Evolutionary conservation across 2,888 invertebrate species (phyloP).

Genomic region (Anthoptus insignis): DNA sequence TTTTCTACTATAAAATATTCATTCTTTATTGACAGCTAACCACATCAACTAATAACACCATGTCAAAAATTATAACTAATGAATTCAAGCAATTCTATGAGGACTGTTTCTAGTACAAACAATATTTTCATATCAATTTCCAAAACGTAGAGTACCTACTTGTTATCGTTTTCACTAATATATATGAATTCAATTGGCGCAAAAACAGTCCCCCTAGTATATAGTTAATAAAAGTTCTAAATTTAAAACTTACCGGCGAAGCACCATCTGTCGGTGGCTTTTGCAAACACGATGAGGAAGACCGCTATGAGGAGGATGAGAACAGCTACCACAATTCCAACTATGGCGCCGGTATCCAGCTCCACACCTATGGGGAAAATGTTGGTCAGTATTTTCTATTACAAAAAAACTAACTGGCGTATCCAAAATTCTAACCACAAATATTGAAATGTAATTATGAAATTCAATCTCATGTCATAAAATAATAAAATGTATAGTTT

Average conservation of each 20-base stretch:
- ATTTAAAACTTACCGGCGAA: slow-evolving; percentile 91
- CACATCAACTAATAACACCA: slow-evolving; percentile 16
- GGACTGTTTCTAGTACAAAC: neutral
- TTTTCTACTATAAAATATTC: neutral
- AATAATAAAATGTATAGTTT: no score
- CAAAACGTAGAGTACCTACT: slow-evolving; percentile 15
- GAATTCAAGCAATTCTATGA: neutral
- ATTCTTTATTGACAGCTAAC: slow-evolving; percentile 5
- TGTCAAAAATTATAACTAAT: neutral
- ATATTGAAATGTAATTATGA: neutral
- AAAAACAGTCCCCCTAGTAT: neutral
- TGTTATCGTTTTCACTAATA: no score
- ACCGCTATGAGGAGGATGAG: slow-evolving; percentile 88
- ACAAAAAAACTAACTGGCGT: neutral
- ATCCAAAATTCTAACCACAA: neutral
- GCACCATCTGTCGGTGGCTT: slow-evolving; percentile 95
- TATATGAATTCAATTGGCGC: no score
- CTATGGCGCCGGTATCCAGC: slow-evolving; percentile 91
- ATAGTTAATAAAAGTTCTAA: neutral
- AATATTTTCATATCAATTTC: neutral
- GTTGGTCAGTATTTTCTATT: neutral
- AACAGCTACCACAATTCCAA: slow-evolving; percentile 92
- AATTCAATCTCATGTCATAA: no score
- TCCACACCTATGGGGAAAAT: slow-evolving; percentile 85
- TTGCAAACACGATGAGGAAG: slow-evolving; percentile 91